Evolutionary conservation across 2,113 vertebrate species (phyloP), one percentile per base, ranked within the genome.

Genomic region (Dendropsophus ebraccatus): DNA sequence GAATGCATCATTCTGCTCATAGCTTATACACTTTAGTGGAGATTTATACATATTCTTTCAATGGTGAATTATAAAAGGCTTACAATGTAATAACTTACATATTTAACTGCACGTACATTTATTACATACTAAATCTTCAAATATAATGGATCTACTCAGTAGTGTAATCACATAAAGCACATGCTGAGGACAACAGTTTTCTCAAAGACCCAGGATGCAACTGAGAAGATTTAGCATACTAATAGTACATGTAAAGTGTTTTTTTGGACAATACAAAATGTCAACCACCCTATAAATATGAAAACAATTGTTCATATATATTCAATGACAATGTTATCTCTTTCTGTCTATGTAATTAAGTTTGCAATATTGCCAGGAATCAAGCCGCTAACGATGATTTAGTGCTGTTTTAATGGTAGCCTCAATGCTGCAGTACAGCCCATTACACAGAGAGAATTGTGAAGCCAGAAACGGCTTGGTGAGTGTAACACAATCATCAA

Each of bases 391-490:
- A 89, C 85, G 89, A 88, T 89, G 87, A 88, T 85, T 90, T 88
- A 91, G 92, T 87, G 84, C 69, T 90, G 92, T 91, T 95, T 93
- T 91, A 90, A 90, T 81, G 88, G 89, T 89, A 88, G 84, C 77
- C 87, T 91, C 30, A 62, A 81, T 89, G 87, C 85, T 47, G 83
- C 88, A 28, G 10, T 13, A 47, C 58, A 90, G 83, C 89, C 84
- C 84, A 88, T 89, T 75, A 77, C 16, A 17, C 75, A 45, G 81
- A 54, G 60, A 84, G 75, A 67, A 5, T 82, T 88, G 78, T 70
- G 85, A 90, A 0, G 72, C 23, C 4, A 87, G 49, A 11, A 9
- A 78, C 0, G 19, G 84, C 1, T 81, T 77, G 30, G 60, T 23
- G 88, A 45, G 72, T 47, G 50, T 76, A 88, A 89, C 87, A 87